phyloP scores from a whole-genome alignment of 2,113 vertebrate genomes.

The Phyllostomus discolor region DNA sequence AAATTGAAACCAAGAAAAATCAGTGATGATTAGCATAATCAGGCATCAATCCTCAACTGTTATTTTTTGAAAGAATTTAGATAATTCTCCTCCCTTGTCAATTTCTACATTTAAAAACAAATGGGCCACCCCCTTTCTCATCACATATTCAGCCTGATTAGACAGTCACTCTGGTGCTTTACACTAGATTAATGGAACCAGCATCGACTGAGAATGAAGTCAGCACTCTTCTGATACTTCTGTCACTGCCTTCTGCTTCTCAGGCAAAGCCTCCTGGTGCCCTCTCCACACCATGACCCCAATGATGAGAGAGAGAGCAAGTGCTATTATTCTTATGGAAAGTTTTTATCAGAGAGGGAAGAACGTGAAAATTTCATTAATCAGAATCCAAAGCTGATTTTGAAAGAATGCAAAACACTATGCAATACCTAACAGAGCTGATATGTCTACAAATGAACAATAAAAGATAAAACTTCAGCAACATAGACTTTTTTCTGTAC shows the following conservation, averaged over 20 bases:
- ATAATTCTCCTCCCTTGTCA: conserved; percentile 47
- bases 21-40: conserved; percentile 59
- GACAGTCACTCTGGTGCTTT: conserved; percentile 26
- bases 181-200: not conserved
- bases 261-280: not conserved
- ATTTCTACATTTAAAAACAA: conserved; percentile 58
- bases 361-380: not conserved
- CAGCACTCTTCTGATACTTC: not conserved
- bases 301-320: not conserved
- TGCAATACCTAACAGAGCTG: not conserved
- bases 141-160: conserved; percentile 35
- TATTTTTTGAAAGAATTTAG: conserved; percentile 56
- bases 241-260: not conserved
- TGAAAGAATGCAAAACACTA: not conserved
- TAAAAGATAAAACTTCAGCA: not conserved
- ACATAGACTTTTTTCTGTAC: not conserved
- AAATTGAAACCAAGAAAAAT: conserved; percentile 54
- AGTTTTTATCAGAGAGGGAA: not conserved
- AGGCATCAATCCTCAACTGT: conserved; percentile 34
- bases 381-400: not conserved
- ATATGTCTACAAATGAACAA: not conserved
- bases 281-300: not conserved
- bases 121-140: conserved; percentile 12
- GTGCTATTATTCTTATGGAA: not conserved
- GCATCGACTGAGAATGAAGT: not conserved